phyloP scores from a whole-genome alignment of 2,113 vertebrate genomes.

The Euleptes europaea region DNA sequence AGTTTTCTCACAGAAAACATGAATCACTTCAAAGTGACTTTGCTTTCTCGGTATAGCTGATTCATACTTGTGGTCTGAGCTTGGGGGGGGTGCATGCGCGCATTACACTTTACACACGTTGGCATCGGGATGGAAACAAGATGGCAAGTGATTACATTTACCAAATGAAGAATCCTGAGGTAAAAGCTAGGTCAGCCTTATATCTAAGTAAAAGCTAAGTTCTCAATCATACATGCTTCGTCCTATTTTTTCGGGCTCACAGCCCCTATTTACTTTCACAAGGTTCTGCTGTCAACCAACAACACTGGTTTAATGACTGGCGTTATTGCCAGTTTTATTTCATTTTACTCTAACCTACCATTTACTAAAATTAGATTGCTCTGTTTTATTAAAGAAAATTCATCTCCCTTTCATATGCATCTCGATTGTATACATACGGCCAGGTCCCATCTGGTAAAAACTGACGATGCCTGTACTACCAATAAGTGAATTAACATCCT shows the following conservation, averaged over 20 bases:
- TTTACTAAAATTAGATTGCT: slow-evolving; percentile 60
- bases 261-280: background rate
- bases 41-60: slow-evolving; percentile 37
- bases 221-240: too few relatives aligned
- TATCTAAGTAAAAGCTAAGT: too few relatives aligned
- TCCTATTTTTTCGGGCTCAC: slow-evolving; percentile 11
- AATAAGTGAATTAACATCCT: slow-evolving; percentile 11
- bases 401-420: slow-evolving; percentile 21
- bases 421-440: slow-evolving; percentile 23
- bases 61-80: background rate
- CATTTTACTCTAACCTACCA: slow-evolving; percentile 57
- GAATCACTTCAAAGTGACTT: slow-evolving; percentile 37
- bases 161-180: too few relatives aligned
- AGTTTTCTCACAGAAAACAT: slow-evolving; percentile 34
- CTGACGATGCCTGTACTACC: background rate
- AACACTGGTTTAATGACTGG: background rate
- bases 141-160: background rate
- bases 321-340: background rate
- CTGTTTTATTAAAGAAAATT: slow-evolving; percentile 27
- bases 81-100: too few relatives aligned
- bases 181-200: too few relatives aligned
- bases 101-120: slow-evolving; percentile 30
- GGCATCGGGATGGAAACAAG: background rate
- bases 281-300: background rate
- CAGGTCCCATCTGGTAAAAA: background rate